Evolutionary conservation across 2,113 vertebrate species (phyloP).

Genomic region (Struthidea cinerea): DNA sequence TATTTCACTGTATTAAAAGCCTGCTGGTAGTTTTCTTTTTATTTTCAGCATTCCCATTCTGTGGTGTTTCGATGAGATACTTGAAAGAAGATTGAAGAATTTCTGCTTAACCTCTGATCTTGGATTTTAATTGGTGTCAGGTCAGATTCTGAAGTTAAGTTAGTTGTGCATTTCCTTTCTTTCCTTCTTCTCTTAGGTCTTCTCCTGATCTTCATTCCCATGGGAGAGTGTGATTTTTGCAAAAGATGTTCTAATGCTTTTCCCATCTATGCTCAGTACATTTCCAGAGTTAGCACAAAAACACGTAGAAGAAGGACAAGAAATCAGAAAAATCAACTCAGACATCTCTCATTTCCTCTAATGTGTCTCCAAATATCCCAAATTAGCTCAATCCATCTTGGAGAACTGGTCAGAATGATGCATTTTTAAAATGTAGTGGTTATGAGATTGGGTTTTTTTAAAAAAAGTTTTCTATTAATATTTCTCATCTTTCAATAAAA

Average conservation of each 20-base stretch:
- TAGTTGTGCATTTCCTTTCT: background rate
- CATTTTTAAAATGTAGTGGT: background rate
- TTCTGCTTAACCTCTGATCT: background rate
- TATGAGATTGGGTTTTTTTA: background rate
- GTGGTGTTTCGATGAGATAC: background rate
- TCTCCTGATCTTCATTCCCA: background rate
- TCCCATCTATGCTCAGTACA: background rate
- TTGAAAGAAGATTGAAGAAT: background rate
- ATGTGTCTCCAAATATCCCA: background rate
- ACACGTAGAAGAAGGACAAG: background rate
- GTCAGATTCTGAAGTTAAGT: conserved; percentile 3
- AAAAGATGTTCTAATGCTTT: background rate
- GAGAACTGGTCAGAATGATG: background rate
- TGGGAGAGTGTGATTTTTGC: background rate
- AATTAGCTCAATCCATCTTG: background rate
- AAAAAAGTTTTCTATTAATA: background rate
- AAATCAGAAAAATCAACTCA: background rate
- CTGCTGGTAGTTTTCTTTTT: background rate
- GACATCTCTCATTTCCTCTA: background rate
- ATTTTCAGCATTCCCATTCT: background rate
- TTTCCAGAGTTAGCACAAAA: background rate
- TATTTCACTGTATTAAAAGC: background rate
- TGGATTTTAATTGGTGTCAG: background rate
- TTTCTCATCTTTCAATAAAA: background rate
- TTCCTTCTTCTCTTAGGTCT: background rate